Evolutionary conservation across 2,113 vertebrate genomes (phyloP).

Genomic region (Nipponia nippon): DNA sequence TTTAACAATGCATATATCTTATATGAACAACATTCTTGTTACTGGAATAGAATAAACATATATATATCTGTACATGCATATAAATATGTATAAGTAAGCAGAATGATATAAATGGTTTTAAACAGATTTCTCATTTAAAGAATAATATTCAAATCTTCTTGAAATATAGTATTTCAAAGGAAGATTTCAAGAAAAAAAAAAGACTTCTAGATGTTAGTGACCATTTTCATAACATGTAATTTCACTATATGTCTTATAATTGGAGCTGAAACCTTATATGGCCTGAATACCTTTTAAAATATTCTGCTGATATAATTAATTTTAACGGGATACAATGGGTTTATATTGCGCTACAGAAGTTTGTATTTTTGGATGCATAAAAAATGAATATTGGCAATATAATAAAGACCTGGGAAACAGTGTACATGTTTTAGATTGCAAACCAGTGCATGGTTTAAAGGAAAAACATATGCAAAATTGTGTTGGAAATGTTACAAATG

Average conservation of each 20-base stretch:
- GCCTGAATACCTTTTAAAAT: not conserved
- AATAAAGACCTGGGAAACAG: not conserved
- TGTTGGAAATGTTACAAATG: not conserved
- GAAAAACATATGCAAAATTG: not conserved
- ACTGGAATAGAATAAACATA: not conserved
- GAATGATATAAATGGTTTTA: not conserved
- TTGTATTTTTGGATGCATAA: not conserved
- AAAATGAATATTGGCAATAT: not conserved
- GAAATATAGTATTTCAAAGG: not conserved
- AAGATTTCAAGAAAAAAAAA: not conserved
- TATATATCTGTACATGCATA: not conserved
- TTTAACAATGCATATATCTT: not conserved
- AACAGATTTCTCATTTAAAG: not conserved
- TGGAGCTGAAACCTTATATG: not conserved
- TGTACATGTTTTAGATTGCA: not conserved
- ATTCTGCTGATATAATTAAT: not conserved
- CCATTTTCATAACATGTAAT: not conserved
- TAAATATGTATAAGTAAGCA: not conserved
- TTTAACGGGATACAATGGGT: not conserved
- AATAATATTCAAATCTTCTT: not conserved
- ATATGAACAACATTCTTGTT: not conserved
- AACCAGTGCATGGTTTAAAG: not conserved
- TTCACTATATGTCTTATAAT: not conserved
- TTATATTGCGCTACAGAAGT: not conserved
- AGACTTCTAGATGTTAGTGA: not conserved